Percentiles rank a stretch among this genome's conserved stretches.
These are phyloP conservation scores for Boloria selene DNA, from an alignment of 2,888 invertebrate genomes.

Conservation along the genomic window DNA sequence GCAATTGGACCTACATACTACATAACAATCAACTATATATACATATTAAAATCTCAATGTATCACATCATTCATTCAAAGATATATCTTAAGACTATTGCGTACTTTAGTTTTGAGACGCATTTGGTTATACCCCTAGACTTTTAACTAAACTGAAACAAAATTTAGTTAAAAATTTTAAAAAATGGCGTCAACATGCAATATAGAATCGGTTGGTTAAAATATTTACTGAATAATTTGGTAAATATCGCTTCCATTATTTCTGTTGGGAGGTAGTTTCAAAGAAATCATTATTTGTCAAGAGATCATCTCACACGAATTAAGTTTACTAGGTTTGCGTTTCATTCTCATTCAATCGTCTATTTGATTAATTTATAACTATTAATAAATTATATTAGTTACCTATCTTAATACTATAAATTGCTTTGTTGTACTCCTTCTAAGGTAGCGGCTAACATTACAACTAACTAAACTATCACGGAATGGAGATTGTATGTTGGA, in stretches of 20 bases:
- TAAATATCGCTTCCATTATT: not conserved
- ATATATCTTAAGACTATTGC: conserved; percentile 54
- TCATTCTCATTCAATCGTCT: conserved; percentile 36
- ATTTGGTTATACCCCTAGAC: conserved; percentile 38
- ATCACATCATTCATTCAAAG: conserved; percentile 80
- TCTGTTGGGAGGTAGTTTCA: conserved; percentile 10
- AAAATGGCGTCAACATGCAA: conserved; percentile 11
- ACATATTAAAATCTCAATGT: conserved; percentile 68
- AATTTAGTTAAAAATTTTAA: not conserved
- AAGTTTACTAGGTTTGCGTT: not conserved
- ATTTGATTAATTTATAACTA: conserved; percentile 40
- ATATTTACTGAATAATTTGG: not conserved
- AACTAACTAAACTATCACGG: conserved; percentile 33
- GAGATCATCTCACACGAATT: too few relatives aligned
- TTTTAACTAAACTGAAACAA: conserved; percentile 5
- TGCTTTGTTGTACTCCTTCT: conserved; percentile 72
- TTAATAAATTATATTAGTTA: conserved; percentile 57
- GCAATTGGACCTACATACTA: conserved; percentile 51
- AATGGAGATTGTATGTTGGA: conserved; percentile 12
- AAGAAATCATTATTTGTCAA: not conserved
- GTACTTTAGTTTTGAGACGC: conserved; percentile 44
- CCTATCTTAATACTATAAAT: conserved; percentile 59
- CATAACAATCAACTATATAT: conserved; percentile 61
- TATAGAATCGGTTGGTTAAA: not conserved
- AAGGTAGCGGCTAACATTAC: conserved; percentile 26